A percentile compares a stretch with the other conserved stretches of the same genome.
phyloP scores from a whole-genome alignment of 92 coral and sea anemone genomes.

The Palythoa heliodiscus region DNA sequence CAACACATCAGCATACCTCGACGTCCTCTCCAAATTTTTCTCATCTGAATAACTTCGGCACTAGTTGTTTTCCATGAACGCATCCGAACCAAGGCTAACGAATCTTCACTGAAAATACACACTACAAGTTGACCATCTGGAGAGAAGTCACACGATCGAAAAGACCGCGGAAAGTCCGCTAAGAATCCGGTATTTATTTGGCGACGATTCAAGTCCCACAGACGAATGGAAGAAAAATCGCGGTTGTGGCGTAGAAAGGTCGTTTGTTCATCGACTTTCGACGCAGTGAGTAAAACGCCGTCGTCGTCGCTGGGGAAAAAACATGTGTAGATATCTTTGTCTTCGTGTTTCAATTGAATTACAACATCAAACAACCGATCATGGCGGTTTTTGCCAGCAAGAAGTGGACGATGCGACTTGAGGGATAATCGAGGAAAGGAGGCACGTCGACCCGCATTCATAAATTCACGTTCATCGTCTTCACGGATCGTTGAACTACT shows the following conservation, averaged over 20 bases:
- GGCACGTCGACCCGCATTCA: conserved; percentile 52
- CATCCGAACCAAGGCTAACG: conserved; percentile 88
- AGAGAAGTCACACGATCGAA: conserved; percentile 88
- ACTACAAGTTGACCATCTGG: conserved; percentile 92
- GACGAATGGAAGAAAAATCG: conserved; percentile 87
- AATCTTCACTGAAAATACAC: conserved; percentile 83
- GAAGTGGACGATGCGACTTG: conserved; percentile 82
- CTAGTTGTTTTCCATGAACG: conserved; percentile 93
- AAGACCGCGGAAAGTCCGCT: conserved; percentile 90
- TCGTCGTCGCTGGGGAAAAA: conserved; percentile 93
- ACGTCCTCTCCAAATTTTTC: conserved; percentile 82
- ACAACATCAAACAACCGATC: conserved; percentile 81
- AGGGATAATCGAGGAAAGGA: conserved; percentile 79
- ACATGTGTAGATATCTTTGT: conserved; percentile 89
- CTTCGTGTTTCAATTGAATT: conserved; percentile 88
- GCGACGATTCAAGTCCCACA: conserved; percentile 87
- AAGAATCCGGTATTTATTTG: conserved; percentile 90
- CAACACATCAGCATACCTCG: conserved; percentile 83
- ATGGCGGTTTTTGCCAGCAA: conserved; percentile 58
- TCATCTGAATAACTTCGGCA: conserved; percentile 91
- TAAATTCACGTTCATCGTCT: conserved; percentile 11
- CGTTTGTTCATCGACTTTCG: conserved; percentile 86
- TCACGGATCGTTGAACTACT: conserved; percentile 8
- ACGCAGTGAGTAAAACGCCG: conserved; percentile 82
- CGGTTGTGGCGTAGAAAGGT: conserved; percentile 84